Percentiles rank a stretch among this genome's conserved stretches.
Conservation (phyloP, 1,140 invertebrate genomes). For the Catajapyx aquilonaris region DNA sequence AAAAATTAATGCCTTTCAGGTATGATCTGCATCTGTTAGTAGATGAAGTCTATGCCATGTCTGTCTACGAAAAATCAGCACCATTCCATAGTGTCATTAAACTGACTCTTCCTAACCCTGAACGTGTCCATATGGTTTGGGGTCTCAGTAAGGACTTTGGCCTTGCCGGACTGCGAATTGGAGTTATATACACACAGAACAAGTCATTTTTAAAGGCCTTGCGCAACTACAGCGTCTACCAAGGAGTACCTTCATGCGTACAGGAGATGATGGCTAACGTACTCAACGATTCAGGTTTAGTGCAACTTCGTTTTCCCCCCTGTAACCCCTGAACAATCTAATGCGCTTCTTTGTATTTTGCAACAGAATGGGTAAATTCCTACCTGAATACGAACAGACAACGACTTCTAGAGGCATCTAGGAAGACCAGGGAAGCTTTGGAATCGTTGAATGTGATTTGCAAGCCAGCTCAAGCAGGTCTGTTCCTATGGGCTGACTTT, state of each 20-base stretch:
- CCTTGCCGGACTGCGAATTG: too few species aligned
- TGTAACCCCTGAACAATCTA: too few species aligned
- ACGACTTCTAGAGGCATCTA: background rate
- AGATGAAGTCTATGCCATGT: constrained; percentile 15
- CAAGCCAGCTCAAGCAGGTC: background rate
- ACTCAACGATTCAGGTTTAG: too few species aligned
- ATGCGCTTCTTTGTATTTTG: background rate
- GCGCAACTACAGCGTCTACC: too few species aligned
- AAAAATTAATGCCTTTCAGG: constrained; percentile 8
- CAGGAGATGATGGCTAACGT: too few species aligned
- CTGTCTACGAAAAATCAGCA: constrained; percentile 11
- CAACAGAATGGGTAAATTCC: background rate
- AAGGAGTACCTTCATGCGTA: too few species aligned
- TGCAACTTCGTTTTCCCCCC: too few species aligned
- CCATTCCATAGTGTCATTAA: constrained; percentile 13
- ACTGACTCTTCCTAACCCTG: constrained; percentile 12
- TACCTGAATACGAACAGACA: background rate
- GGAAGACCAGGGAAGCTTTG: background rate
- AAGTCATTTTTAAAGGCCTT: too few species aligned
- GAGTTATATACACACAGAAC: too few species aligned
- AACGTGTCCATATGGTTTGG: constrained; percentile 14
- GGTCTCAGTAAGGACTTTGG: constrained; percentile 16
- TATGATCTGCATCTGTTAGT: constrained; percentile 14
- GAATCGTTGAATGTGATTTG: background rate
- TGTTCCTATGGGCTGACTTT: background rate